These are phyloP conservation scores for Esox niger DNA, from an alignment of 2,113 vertebrate species.

Conservation along the genomic window DNA sequence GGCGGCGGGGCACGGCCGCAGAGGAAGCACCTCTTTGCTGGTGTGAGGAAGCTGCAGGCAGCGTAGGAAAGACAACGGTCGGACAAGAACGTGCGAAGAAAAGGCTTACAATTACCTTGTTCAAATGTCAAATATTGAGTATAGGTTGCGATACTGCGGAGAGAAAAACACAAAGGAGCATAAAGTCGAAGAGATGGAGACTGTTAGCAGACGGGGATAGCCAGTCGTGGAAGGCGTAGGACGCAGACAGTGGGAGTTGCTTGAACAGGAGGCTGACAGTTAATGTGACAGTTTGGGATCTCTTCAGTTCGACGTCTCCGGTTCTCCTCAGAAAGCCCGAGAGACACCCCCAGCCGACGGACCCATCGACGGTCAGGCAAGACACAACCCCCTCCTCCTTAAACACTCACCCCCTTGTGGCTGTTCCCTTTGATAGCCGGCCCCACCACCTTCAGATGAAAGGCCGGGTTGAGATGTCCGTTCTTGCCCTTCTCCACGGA, in stretches of 20 bases:
- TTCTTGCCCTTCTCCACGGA: slow-evolving; percentile 65
- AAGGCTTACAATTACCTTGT: no score
- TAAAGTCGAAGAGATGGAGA: background rate
- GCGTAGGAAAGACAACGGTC: background rate
- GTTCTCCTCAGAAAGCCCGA: background rate
- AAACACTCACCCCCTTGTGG: slow-evolving; percentile 64
- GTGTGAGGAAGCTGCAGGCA: slow-evolving; percentile 64
- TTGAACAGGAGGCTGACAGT: background rate
- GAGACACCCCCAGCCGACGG: background rate
- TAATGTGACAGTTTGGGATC: background rate
- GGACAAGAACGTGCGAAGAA: no score
- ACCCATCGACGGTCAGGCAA: background rate
- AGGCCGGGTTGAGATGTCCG: slow-evolving; percentile 72
- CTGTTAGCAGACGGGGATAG: background rate
- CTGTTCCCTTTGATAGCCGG: slow-evolving; percentile 61
- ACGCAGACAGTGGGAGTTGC: background rate
- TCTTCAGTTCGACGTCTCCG: background rate
- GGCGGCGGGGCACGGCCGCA: slow-evolving; percentile 43
- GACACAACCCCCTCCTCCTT: background rate
- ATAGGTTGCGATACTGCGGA: no score
- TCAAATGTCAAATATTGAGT: no score
- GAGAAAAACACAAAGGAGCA: background rate
- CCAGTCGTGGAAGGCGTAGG: no score
- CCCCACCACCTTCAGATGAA: slow-evolving; percentile 75
- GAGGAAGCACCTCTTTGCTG: slow-evolving; percentile 71